Conservation (phyloP, 2,888 invertebrate species). For the Argyresthia albistria region DNA sequence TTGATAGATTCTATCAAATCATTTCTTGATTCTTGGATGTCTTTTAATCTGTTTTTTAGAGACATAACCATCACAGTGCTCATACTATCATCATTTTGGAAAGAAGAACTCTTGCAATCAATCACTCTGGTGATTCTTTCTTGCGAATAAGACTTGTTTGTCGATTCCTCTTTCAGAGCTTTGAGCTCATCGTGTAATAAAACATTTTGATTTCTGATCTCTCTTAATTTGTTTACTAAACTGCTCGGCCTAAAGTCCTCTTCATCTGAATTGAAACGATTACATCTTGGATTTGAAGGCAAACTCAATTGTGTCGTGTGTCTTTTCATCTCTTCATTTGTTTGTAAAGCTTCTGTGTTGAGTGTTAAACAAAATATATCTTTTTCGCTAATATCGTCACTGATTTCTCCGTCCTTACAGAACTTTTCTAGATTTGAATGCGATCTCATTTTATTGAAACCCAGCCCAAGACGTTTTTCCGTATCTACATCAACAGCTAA, state of each 20-base stretch:
- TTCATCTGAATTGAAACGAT: no score
- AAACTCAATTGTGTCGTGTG: no score
- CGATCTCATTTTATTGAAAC: no score
- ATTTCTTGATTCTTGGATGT: slow-evolving; percentile 36
- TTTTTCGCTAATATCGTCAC: no score
- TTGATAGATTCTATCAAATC: slow-evolving; percentile 31
- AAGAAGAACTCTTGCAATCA: slow-evolving; percentile 8
- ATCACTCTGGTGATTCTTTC: slow-evolving; percentile 8
- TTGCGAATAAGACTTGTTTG: slow-evolving; percentile 15
- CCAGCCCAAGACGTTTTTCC: no score
- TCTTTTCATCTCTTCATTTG: no score
- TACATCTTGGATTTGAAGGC: no score
- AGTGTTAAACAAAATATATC: no score
- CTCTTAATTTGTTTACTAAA: slow-evolving; percentile 43
- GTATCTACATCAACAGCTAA: no score
- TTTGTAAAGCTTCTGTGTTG: no score
- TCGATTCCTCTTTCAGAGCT: slow-evolving; percentile 30
- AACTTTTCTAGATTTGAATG: no score
- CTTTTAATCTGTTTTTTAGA: slow-evolving; percentile 35
- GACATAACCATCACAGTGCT: slow-evolving; percentile 16
- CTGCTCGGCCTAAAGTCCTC: slow-evolving; percentile 30
- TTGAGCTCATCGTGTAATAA: slow-evolving; percentile 37
- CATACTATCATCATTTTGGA: background rate
- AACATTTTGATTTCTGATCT: slow-evolving; percentile 50
- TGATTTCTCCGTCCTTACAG: no score